Evolutionary conservation across 2,888 invertebrate species (phyloP).

Genomic region (Trichogramma evanescens): DNA sequence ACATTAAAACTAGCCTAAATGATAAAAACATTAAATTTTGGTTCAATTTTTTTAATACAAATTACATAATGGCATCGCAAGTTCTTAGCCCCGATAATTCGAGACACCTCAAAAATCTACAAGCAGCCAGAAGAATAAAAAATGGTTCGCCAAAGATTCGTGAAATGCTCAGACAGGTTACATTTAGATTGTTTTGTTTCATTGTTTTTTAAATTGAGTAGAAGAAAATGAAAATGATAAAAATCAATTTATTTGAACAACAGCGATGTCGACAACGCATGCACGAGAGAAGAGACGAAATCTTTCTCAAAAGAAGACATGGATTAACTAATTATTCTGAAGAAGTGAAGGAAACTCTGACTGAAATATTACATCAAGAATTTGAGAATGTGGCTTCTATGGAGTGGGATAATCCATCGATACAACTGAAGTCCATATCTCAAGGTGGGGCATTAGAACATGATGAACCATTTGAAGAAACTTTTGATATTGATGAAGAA

Average conservation of each 20-base stretch:
- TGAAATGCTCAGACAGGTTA: slow-evolving; percentile 20
- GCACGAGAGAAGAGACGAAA: slow-evolving; percentile 34
- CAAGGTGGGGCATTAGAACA: neutral
- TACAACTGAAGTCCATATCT: neutral
- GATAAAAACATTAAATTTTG: too few relatives aligned
- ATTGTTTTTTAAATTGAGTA: neutral
- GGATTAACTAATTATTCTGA: slow-evolving; percentile 22
- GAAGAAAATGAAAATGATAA: neutral
- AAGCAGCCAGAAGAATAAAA: slow-evolving; percentile 19
- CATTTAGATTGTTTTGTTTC: neutral
- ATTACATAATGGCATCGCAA: slow-evolving; percentile 3
- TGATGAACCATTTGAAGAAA: slow-evolving; percentile 13
- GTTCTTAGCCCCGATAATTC: slow-evolving; percentile 10
- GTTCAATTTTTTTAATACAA: neutral
- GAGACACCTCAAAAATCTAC: slow-evolving; percentile 15
- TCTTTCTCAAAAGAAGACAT: slow-evolving; percentile 34
- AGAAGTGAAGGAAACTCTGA: slow-evolving; percentile 30
- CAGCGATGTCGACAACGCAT: slow-evolving; percentile 39
- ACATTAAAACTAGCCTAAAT: too few relatives aligned
- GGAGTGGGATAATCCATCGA: slow-evolving; percentile 7
- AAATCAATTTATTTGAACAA: neutral
- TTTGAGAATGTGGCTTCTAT: slow-evolving; percentile 29
- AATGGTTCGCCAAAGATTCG: slow-evolving; percentile 21
- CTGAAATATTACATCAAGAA: slow-evolving; percentile 38
- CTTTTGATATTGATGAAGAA: slow-evolving; percentile 17